phyloP scores from a whole-genome alignment of 2,888 invertebrate species.

The Platycheirus rosarum region DNA sequence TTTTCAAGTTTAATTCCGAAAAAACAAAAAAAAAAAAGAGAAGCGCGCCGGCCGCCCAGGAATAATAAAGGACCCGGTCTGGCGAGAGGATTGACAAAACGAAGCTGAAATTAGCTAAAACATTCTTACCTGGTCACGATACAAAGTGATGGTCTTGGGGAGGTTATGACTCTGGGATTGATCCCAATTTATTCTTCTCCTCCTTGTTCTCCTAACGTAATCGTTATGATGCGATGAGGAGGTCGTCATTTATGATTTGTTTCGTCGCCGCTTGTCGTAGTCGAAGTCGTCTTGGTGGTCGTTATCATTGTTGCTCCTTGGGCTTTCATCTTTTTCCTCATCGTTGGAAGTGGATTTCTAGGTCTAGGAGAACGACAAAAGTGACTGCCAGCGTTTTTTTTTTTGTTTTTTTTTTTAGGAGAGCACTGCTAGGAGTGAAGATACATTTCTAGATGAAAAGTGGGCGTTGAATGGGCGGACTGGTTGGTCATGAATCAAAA shows the following conservation, averaged over 20 bases:
- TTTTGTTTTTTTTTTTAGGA: too few relatives aligned
- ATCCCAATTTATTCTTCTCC: slow-evolving; percentile 48
- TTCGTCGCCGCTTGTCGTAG: slow-evolving; percentile 41
- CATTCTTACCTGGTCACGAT: slow-evolving; percentile 31
- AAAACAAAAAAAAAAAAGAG: slow-evolving; percentile 14
- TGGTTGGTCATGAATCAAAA: slow-evolving; percentile 61
- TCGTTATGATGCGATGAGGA: slow-evolving; percentile 59
- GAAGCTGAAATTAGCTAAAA: slow-evolving; percentile 43
- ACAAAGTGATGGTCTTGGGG: slow-evolving; percentile 36
- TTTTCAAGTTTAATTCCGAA: slow-evolving; percentile 55
- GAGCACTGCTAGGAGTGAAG: slow-evolving; percentile 58
- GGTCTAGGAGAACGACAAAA: slow-evolving; percentile 68
- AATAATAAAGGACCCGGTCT: neutral
- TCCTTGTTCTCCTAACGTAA: slow-evolving; percentile 20
- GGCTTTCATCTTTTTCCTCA: slow-evolving; percentile 60
- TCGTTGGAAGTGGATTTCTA: slow-evolving; percentile 72
- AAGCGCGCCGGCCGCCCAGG: neutral
- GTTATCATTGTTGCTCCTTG: slow-evolving; percentile 31
- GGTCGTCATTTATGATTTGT: slow-evolving; percentile 71
- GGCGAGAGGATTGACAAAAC: slow-evolving; percentile 6
- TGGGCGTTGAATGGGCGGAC: neutral
- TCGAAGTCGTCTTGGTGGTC: slow-evolving; percentile 15
- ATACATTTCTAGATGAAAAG: slow-evolving; percentile 16
- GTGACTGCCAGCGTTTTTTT: slow-evolving; percentile 56
- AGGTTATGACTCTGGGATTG: slow-evolving; percentile 52